These are phyloP conservation scores for Diplosoma virens DNA, from an alignment of 23 tunicate species.

Conservation along the genomic window DNA sequence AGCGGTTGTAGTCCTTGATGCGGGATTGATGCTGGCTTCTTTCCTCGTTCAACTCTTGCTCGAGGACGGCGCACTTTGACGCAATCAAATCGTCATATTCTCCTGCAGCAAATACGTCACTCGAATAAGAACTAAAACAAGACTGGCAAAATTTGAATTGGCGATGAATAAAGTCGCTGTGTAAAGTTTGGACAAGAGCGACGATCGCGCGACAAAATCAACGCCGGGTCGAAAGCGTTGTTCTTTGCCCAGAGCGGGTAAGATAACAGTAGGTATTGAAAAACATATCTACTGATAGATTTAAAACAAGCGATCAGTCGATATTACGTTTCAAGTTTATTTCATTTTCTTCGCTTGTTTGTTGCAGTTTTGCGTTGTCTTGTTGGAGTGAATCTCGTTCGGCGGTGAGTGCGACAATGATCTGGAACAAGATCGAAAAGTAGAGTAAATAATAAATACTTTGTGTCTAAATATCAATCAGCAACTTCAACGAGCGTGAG, in stretches of 20 bases:
- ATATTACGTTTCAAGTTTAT: slow-evolving; percentile 21
- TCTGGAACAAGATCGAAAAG: slow-evolving; percentile 22
- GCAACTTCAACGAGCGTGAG: not conserved
- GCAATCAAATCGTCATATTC: slow-evolving; percentile 32
- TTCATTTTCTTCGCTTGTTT: slow-evolving; percentile 30
- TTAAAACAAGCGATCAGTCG: too few relatives aligned
- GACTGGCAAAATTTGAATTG: too few relatives aligned
- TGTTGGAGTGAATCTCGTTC: slow-evolving; percentile 37
- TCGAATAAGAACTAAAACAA: too few relatives aligned
- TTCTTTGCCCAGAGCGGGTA: too few relatives aligned
- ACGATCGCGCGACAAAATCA: too few relatives aligned
- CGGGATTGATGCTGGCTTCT: slow-evolving; percentile 64
- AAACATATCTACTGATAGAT: too few relatives aligned
- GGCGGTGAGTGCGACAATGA: slow-evolving; percentile 30
- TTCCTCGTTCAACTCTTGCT: slow-evolving; percentile 62
- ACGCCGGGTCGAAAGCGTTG: too few relatives aligned
- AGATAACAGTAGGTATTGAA: too few relatives aligned
- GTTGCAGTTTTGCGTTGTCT: not conserved
- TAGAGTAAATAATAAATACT: not conserved
- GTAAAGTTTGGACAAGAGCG: too few relatives aligned
- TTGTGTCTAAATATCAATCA: not conserved
- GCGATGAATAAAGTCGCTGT: too few relatives aligned
- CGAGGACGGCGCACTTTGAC: slow-evolving; percentile 22
- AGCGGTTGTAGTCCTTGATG: slow-evolving; percentile 70
- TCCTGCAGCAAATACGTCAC: slow-evolving; percentile 24